A percentile compares a stretch with the other conserved stretches of the same genome.
These are phyloP conservation scores for Catharus ustulatus DNA, from an alignment of 2,797 vertebrate species.

Conservation along the genomic window DNA sequence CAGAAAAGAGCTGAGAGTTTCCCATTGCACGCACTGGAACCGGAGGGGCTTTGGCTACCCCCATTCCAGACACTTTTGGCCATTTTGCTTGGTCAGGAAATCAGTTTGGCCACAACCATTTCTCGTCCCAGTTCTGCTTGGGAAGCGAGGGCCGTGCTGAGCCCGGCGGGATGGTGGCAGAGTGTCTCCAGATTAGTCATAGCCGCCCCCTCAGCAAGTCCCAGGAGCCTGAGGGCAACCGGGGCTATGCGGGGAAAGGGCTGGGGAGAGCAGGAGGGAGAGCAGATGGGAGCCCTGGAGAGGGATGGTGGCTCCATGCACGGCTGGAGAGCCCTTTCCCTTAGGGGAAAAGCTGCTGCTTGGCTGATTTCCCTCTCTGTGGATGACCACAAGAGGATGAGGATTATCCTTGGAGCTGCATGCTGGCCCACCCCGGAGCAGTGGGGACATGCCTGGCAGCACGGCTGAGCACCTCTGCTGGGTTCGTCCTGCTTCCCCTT, in stretches of 20 bases:
- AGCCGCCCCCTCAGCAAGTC: background rate
- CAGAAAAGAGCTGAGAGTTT: background rate
- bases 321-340: background rate
- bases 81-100: slow-evolving; percentile 41
- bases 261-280: background rate
- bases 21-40: background rate
- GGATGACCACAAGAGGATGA: background rate
- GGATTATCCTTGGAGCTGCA: background rate
- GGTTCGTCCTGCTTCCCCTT: background rate
- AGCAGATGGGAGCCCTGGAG: background rate
- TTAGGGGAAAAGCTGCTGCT: background rate
- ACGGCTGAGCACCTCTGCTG: background rate
- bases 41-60: background rate
- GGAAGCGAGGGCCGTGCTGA: background rate
- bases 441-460: background rate
- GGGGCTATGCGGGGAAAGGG: background rate
- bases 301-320: background rate
- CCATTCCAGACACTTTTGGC: background rate
- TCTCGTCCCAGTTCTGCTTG: background rate
- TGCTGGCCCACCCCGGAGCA: background rate
- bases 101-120: background rate
- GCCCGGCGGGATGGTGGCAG: background rate
- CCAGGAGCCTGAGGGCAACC: background rate
- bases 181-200: slow-evolving; percentile 31
- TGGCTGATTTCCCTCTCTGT: background rate